Evolutionary conservation across 1,140 invertebrate species (phyloP), one percentile per base, ranked within the genome.

Genomic region (Drosophila tani): DNA sequence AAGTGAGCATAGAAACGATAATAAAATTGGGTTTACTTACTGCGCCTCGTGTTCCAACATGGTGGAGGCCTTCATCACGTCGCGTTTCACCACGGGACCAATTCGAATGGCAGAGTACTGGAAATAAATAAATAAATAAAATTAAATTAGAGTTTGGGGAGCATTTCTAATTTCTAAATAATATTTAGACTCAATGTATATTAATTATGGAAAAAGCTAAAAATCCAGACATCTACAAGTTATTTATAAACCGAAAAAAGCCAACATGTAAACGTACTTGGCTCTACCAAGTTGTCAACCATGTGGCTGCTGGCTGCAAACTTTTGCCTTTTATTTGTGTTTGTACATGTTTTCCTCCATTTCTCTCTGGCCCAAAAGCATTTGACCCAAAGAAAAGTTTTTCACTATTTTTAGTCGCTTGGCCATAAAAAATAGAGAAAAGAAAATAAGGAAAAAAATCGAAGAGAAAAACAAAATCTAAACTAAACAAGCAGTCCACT

Each of bases 11-110:
- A 67, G 43, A 49, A 47, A 21, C 35, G 49, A 56, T 53, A 60
- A 49, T 47, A 58, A 40, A 47, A 27, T 47, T 27, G n/a, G n/a
- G 41, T 67, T 73, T 90, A 97, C 96, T 96, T 94, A 98, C 96
- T 99, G 98, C 51, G 96, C 96, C 91, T 99, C 98, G 93, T 99
- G 98, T 93, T 99, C 99, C 94, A 99, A 93, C 99, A 99, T 99
- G 60, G 98, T 98, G 7, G 99, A 99, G 2, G 99, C 99, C 93
- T 98, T 99, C 97, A 99, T 99, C 2, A 99, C 98, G 93, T 99
- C 99, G 91, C 98, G 98, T 93, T 99, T 99, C 51, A 99, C 99
- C 32, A 99, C 99, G 21, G 99, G 99, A 12, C 99, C 99, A 94
- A 99, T 99, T 79, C 99, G 97, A 83, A 99, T 99, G 55, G 98